Percentiles rank a stretch among this genome's conserved stretches.
Conservation (phyloP, 23 tunicate species). For the Styela clava region DNA sequence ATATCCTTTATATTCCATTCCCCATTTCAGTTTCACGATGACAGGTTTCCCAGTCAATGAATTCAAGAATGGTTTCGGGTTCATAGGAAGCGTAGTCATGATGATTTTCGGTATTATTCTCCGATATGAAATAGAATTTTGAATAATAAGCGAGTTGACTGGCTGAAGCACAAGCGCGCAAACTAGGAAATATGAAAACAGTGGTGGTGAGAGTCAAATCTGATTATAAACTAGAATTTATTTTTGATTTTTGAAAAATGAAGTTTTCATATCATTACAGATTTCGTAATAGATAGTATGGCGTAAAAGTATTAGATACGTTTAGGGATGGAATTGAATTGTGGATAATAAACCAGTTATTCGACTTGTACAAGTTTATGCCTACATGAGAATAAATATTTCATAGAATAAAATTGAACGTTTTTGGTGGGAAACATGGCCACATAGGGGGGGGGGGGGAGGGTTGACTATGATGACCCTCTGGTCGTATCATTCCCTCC, state of each 20-base stretch:
- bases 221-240: no score
- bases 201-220: background rate
- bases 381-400: no score
- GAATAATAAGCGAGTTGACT: background rate
- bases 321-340: background rate
- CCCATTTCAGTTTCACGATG: constrained; percentile 79
- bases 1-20: constrained; percentile 93
- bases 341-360: background rate
- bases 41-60: constrained; percentile 84
- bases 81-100: constrained; percentile 62
- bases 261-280: background rate
- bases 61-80: constrained; percentile 90
- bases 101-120: background rate
- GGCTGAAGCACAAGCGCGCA: background rate
- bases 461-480: no score
- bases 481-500: no score
- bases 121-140: background rate
- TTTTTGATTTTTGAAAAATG: background rate
- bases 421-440: no score
- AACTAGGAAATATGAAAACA: no score
- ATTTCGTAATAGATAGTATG: background rate
- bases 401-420: no score
- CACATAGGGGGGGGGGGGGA: no score
- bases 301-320: background rate
- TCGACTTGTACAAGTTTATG: background rate